Conservation (phyloP, 2,888 invertebrate species). For the Petrophora chlorosata region DNA sequence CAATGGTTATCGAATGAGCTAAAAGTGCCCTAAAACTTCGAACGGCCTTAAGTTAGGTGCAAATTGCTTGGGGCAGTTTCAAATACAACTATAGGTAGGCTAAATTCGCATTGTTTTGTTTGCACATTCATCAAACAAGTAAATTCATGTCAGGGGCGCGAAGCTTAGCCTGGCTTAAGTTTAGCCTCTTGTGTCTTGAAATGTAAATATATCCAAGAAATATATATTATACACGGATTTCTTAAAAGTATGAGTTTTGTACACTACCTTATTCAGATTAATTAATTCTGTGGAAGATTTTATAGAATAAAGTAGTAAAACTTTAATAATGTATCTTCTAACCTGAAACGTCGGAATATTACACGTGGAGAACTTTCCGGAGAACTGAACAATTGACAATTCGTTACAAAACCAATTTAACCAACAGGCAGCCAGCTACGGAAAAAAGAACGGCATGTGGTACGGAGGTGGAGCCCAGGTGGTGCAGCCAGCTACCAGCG, state of each 20-base stretch:
- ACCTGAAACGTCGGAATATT: too few relatives aligned
- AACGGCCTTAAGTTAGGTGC: slow-evolving; percentile 8
- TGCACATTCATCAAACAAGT: slow-evolving; percentile 61
- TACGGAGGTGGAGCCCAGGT: slow-evolving; percentile 83
- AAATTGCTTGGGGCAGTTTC: slow-evolving; percentile 19
- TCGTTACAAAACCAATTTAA: not conserved
- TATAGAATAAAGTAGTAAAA: too few relatives aligned
- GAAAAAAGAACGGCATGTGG: slow-evolving; percentile 95
- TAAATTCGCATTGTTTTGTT: slow-evolving; percentile 45
- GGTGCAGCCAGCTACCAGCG: slow-evolving; percentile 83
- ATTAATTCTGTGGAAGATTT: too few relatives aligned
- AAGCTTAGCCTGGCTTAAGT: slow-evolving; percentile 18
- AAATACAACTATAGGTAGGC: slow-evolving; percentile 14
- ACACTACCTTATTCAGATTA: too few relatives aligned
- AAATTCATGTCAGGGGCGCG: slow-evolving; percentile 67
- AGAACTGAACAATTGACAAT: too few relatives aligned
- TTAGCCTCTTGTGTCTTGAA: slow-evolving; percentile 16
- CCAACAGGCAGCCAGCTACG: slow-evolving; percentile 92
- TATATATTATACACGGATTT: too few relatives aligned
- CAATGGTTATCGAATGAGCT: slow-evolving; percentile 5
- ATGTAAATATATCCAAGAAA: not conserved
- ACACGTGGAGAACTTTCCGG: too few relatives aligned
- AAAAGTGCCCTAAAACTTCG: slow-evolving; percentile 4
- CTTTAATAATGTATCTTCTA: too few relatives aligned
- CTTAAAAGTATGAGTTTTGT: too few relatives aligned